These are phyloP conservation scores for Lasius platythorax DNA, from an alignment of 2,888 invertebrate species.

Conservation along the genomic window DNA sequence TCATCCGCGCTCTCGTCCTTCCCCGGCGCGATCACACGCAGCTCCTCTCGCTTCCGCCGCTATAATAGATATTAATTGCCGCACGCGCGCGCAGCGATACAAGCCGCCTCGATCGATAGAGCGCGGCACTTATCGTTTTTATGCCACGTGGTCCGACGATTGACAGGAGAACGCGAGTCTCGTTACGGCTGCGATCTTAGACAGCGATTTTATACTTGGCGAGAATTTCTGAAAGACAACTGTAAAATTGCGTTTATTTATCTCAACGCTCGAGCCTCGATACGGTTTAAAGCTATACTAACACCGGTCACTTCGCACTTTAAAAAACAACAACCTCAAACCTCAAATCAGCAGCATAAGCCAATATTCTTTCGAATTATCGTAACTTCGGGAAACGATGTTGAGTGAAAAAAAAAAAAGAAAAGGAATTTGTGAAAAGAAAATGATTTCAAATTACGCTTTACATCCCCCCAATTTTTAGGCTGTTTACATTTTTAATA, in stretches of 20 bases:
- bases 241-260: slow-evolving; percentile 18
- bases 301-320: not conserved
- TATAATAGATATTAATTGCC: slow-evolving; percentile 85
- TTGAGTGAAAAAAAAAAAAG: too few species aligned
- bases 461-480: not conserved
- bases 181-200: slow-evolving; percentile 11
- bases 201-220: slow-evolving; percentile 1
- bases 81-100: slow-evolving; percentile 63
- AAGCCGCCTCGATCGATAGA: slow-evolving; percentile 57
- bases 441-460: not conserved
- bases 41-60: slow-evolving; percentile 79
- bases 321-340: not conserved
- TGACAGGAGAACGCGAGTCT: slow-evolving; percentile 39
- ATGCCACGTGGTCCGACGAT: slow-evolving; percentile 14
- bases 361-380: not conserved
- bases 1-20: slow-evolving; percentile 69
- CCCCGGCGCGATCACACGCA: slow-evolving; percentile 56
- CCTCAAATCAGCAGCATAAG: too few species aligned
- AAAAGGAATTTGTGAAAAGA: not conserved
- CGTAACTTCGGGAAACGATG: not conserved
- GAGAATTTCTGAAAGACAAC: not conserved
- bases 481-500: not conserved
- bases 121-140: slow-evolving; percentile 54
- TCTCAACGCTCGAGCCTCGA: not conserved
- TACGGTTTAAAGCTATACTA: not conserved